Evolutionary conservation across 2,797 vertebrate species (phyloP).

Genomic region (Coilia nasus): DNA sequence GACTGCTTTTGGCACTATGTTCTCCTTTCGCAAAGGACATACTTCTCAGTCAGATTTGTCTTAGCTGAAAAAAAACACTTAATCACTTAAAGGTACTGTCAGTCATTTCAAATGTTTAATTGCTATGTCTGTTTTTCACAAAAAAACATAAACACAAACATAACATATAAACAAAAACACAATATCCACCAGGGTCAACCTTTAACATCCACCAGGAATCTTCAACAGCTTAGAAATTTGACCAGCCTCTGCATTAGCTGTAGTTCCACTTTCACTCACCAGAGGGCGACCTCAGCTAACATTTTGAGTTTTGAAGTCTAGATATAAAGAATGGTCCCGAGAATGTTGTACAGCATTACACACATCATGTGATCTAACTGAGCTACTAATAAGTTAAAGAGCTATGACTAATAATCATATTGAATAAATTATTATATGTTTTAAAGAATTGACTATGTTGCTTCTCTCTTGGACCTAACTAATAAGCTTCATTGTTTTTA

Average conservation of each 20-base stretch:
- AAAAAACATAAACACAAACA: no score
- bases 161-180: no score
- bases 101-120: no score
- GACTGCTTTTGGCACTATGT: neutral
- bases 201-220: no score
- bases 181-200: no score
- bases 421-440: conserved; percentile 1
- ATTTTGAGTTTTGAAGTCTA: neutral
- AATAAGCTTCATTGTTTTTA: neutral
- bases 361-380: neutral
- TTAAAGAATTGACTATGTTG: neutral
- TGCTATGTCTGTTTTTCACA: no score
- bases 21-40: neutral
- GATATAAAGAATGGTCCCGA: neutral
- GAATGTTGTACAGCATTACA: neutral
- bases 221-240: neutral
- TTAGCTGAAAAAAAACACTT: no score
- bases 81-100: no score
- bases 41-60: neutral
- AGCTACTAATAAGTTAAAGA: neutral
- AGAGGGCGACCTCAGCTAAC: neutral
- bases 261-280: neutral
- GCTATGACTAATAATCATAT: neutral
- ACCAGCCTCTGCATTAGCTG: neutral
- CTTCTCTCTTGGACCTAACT: neutral